Percentiles rank a stretch among this genome's conserved stretches.
Evolutionary conservation across 2,888 invertebrate species (phyloP).

Genomic region (Conops quadrifasciatus): DNA sequence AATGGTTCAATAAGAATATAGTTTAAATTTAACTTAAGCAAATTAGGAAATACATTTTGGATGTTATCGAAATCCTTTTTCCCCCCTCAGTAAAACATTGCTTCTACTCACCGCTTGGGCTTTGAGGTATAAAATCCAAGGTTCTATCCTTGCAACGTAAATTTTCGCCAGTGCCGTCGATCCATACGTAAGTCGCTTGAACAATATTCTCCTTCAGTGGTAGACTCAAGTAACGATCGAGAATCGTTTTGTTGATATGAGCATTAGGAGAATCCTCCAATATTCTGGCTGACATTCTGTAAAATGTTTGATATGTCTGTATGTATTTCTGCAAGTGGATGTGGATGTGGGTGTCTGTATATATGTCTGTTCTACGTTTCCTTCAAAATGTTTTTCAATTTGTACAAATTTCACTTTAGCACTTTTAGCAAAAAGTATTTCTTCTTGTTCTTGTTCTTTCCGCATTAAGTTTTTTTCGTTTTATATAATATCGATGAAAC

Average conservation of each 20-base stretch:
- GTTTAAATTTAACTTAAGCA: no score
- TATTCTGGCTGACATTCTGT: conserved; percentile 63
- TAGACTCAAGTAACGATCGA: conserved; percentile 78
- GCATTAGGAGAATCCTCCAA: conserved; percentile 83
- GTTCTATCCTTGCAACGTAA: conserved; percentile 90
- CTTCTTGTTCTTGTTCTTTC: background rate
- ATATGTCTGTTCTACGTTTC: no score
- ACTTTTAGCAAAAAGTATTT: background rate
- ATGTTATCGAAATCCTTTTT: no score
- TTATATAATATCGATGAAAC: background rate
- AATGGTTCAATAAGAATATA: no score
- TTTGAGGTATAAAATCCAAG: conserved; percentile 80
- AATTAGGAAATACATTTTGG: no score
- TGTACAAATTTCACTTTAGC: no score
- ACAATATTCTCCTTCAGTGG: conserved; percentile 80
- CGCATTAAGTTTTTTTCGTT: no score
- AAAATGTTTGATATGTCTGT: conserved; percentile 20
- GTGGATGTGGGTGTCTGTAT: background rate
- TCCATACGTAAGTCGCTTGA: conserved; percentile 93
- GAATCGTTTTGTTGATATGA: conserved; percentile 78
- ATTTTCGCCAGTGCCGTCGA: conserved; percentile 90
- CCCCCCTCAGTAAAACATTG: background rate
- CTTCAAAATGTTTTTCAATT: no score
- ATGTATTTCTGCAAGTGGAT: no score
- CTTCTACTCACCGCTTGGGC: conserved; percentile 73